Evolutionary conservation across 92 coral and sea anemone genomes (phyloP).

Genomic region (Zoanthus sansibaricus): DNA sequence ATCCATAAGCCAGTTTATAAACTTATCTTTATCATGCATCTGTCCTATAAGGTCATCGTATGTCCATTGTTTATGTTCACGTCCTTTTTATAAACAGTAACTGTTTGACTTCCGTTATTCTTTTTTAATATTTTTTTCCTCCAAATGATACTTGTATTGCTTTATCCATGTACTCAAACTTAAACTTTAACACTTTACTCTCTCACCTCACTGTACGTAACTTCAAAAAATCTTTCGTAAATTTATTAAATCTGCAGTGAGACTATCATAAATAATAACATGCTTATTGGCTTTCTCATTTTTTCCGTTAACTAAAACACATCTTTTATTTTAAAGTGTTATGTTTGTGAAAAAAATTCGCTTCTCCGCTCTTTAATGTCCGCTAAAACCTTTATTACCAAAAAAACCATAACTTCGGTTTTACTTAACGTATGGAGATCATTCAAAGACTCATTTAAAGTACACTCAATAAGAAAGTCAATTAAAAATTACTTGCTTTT

Average conservation of each 20-base stretch:
- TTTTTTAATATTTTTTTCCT: background rate
- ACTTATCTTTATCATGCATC: slow-evolving; percentile 2
- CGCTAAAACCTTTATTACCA: slow-evolving; percentile 4
- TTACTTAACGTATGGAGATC: slow-evolving; percentile 7
- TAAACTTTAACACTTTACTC: background rate
- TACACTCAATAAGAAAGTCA: slow-evolving; percentile 16
- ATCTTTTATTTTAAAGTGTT: background rate
- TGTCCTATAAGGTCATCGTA: slow-evolving; percentile 39
- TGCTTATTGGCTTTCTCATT: too few species aligned
- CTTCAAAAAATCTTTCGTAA: slow-evolving; percentile 1
- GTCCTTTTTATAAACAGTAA: background rate
- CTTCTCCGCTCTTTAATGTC: background rate
- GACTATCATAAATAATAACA: background rate
- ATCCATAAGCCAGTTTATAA: slow-evolving; percentile 46
- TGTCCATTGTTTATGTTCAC: slow-evolving; percentile 22
- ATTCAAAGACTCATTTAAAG: slow-evolving; percentile 17
- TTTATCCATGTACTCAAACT: slow-evolving; percentile 7
- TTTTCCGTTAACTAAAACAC: background rate
- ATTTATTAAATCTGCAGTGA: background rate
- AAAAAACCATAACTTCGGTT: background rate
- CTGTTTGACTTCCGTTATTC: background rate
- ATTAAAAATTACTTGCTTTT: slow-evolving; percentile 10
- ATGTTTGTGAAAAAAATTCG: background rate
- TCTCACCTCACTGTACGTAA: background rate
- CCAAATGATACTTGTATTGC: slow-evolving; percentile 5